Evolutionary conservation across 2,888 invertebrate species (phyloP).

Genomic region (Liposcelis brunnea): DNA sequence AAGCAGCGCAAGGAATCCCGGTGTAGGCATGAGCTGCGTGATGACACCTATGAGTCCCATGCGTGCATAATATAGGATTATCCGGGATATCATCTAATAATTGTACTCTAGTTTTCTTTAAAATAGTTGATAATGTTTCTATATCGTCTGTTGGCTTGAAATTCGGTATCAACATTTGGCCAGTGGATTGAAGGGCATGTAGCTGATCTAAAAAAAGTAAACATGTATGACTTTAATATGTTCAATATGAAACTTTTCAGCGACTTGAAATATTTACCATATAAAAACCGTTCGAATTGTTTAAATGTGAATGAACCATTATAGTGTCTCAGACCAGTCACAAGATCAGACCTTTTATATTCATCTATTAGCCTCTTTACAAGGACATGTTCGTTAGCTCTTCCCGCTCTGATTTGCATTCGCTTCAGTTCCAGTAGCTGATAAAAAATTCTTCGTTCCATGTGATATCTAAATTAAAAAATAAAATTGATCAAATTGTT

Average conservation of each 20-base stretch:
- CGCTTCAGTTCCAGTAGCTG: constrained; percentile 82
- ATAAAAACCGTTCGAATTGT: constrained; percentile 70
- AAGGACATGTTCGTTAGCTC: constrained; percentile 70
- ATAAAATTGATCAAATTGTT: constrained; percentile 4
- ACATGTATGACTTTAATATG: neutral
- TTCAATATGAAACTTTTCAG: neutral
- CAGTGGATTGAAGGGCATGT: constrained; percentile 46
- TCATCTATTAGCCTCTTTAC: constrained; percentile 76
- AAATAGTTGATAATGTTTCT: constrained; percentile 22
- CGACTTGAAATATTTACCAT: constrained; percentile 31
- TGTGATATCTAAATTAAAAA: constrained; percentile 45
- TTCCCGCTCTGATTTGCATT: constrained; percentile 76
- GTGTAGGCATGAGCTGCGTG: constrained; percentile 87
- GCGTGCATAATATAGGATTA: constrained; percentile 67
- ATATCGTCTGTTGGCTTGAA: constrained; percentile 25
- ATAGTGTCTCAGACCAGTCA: constrained; percentile 36
- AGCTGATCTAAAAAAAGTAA: constrained; percentile 42
- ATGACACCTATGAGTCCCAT: constrained; percentile 73
- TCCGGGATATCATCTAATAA: constrained; percentile 27
- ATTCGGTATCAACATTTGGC: constrained; percentile 21
- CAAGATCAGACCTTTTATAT: constrained; percentile 58
- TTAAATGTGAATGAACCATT: constrained; percentile 30
- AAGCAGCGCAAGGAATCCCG: constrained; percentile 71
- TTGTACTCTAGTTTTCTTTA: constrained; percentile 21
- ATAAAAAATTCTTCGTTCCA: constrained; percentile 83